A percentile compares a stretch with the other conserved stretches of the same genome.
Conservation (phyloP, 1,140 invertebrate species). For the Cyphomyrmex costatus region DNA sequence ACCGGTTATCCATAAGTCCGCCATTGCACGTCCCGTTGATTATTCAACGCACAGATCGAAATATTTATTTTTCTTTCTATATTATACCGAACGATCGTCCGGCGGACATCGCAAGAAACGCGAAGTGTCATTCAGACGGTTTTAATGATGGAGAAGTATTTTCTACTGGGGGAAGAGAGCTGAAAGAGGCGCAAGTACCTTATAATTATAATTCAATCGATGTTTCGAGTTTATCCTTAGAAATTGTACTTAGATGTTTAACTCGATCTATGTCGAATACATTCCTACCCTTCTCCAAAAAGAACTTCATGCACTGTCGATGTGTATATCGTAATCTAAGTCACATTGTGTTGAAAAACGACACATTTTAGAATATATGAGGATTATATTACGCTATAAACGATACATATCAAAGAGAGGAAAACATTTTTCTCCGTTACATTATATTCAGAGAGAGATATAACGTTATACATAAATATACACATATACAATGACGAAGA, state of each 20-base stretch:
- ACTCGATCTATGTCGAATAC: conserved; percentile 21
- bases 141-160: conserved; percentile 51
- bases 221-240: conserved; percentile 39
- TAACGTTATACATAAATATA: conserved; percentile 64
- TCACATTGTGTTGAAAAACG: conserved; percentile 22
- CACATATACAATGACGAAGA: conserved; percentile 37
- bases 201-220: conserved; percentile 39
- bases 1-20: conserved; percentile 6
- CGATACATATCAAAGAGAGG: conserved; percentile 50
- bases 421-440: conserved; percentile 60
- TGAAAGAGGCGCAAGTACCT: conserved; percentile 25
- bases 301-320: conserved; percentile 53
- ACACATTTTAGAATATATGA: conserved; percentile 16
- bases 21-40: conserved; percentile 42
- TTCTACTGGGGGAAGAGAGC: conserved; percentile 52
- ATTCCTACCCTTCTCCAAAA: conserved; percentile 12
- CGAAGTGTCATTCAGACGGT: conserved; percentile 31
- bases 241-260: conserved; percentile 36
- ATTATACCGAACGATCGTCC: conserved; percentile 20
- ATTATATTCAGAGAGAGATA: conserved; percentile 64
- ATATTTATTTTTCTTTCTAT: conserved; percentile 50
- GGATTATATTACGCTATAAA: conserved; percentile 18
- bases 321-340: conserved; percentile 55
- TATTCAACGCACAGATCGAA: conserved; percentile 68
- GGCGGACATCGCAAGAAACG: conserved; percentile 24